phyloP scores from a whole-genome alignment of 2,113 vertebrate genomes.

The Chloropsis hardwickii region DNA sequence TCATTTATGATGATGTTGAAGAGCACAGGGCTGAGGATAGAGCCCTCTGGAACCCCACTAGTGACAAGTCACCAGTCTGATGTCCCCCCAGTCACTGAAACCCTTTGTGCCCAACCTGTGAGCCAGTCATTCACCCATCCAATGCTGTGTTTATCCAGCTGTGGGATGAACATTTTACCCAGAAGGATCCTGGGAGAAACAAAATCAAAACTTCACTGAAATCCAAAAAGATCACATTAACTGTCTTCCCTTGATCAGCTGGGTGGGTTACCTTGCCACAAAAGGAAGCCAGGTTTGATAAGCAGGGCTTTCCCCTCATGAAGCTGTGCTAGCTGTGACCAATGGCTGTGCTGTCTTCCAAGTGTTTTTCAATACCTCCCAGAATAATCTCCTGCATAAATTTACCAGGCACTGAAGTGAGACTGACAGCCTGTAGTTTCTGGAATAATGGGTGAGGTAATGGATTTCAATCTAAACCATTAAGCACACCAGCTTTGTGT shows the following conservation, averaged over 20 bases:
- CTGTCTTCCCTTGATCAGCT: background rate
- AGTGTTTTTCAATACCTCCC: background rate
- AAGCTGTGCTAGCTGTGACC: background rate
- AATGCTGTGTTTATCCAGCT: background rate
- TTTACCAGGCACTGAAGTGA: background rate
- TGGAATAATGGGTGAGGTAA: background rate
- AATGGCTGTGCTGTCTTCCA: background rate
- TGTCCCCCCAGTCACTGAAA: background rate
- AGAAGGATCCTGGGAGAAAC: background rate
- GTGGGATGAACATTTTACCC: background rate
- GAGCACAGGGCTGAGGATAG: background rate
- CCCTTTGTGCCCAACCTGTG: rapidly evolving
- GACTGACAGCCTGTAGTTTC: background rate
- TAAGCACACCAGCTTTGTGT: background rate
- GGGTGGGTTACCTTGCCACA: background rate
- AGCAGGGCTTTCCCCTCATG: background rate
- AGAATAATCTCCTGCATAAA: background rate
- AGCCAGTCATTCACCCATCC: too few relatives aligned
- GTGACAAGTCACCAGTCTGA: background rate
- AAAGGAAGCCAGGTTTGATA: background rate
- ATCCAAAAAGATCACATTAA: background rate
- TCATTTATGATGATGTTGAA: background rate
- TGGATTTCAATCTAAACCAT: conserved; percentile 1
- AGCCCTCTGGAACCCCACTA: background rate
- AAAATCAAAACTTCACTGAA: background rate